A percentile compares a stretch with the other conserved stretches of the same genome.
phyloP scores from a whole-genome alignment of 2,113 vertebrate genomes.

The Climacteris rufus region DNA sequence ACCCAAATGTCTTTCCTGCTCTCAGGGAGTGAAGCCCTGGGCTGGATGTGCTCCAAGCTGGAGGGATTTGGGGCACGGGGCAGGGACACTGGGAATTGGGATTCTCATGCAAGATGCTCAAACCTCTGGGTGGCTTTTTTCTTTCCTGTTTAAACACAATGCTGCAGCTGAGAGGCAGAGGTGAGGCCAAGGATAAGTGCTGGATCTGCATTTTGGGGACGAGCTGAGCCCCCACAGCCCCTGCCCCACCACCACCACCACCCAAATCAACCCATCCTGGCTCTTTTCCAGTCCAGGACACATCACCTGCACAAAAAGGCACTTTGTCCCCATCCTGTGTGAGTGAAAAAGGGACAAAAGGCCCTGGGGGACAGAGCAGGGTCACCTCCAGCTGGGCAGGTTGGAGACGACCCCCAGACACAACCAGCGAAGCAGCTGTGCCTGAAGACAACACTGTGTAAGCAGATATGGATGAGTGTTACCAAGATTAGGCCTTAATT shows the following conservation, averaged over 20 bases:
- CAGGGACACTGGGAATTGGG: accelerated
- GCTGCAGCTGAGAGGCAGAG: background rate
- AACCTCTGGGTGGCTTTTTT: accelerated
- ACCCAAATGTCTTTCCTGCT: accelerated
- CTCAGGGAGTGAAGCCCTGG: accelerated
- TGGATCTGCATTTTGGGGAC: background rate
- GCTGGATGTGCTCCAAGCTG: background rate
- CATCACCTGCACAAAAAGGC: accelerated
- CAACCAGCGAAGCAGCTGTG: accelerated
- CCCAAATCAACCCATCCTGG: accelerated
- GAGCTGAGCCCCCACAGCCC: background rate
- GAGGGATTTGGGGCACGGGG: background rate
- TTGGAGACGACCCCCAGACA: background rate
- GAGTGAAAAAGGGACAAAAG: accelerated
- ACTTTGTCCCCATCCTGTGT: accelerated
- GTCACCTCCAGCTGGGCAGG: background rate
- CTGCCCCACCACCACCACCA: background rate
- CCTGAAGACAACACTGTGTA: background rate
- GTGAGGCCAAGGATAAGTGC: accelerated
- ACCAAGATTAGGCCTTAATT: conserved; percentile 38
- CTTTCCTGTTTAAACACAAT: accelerated
- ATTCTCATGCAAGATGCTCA: accelerated
- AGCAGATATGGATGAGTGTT: background rate
- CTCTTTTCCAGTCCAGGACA: no score
- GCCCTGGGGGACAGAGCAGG: background rate